Evolutionary conservation across 2,797 vertebrate species (phyloP).

Genomic region (Sebastes jordani): DNA sequence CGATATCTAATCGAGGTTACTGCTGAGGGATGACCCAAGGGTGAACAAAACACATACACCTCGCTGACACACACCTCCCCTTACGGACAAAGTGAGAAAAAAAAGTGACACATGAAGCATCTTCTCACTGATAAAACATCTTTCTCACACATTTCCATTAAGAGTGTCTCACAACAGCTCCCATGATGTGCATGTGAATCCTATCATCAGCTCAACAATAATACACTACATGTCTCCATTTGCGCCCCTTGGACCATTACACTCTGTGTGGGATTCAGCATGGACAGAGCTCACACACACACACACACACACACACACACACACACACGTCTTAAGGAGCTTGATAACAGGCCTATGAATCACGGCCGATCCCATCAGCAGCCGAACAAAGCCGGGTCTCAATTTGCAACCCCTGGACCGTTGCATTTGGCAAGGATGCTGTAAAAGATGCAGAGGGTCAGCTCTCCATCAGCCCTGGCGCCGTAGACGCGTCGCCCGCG

Average conservation of each 20-base stretch:
- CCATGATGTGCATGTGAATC: slow-evolving; percentile 37
- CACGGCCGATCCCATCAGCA: slow-evolving; percentile 52
- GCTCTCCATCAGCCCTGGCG: slow-evolving; percentile 32
- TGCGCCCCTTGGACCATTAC: slow-evolving; percentile 21
- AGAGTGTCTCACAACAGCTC: not conserved
- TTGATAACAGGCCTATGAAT: slow-evolving; percentile 50
- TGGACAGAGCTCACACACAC: not conserved
- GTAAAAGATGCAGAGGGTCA: slow-evolving; percentile 45
- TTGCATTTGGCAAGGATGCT: slow-evolving; percentile 42
- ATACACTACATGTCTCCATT: slow-evolving; percentile 36
- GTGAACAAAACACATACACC: slow-evolving; percentile 11
- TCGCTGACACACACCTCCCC: not conserved
- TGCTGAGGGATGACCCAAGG: not conserved
- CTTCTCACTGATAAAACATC: not conserved
- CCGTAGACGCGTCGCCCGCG: not conserved
- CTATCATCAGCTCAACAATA: slow-evolving; percentile 45
- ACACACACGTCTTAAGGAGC: not conserved
- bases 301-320: slow-evolving; percentile 5
- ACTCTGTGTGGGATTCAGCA: not conserved
- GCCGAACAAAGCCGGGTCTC: slow-evolving; percentile 54
- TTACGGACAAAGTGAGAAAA: not conserved
- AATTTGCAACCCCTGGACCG: slow-evolving; percentile 67
- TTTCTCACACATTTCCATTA: slow-evolving; percentile 9
- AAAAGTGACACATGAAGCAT: not conserved
- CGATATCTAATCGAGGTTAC: slow-evolving; percentile 5